phyloP scores from a whole-genome alignment of 2,113 vertebrate genomes.

The Nannobrachium achirus region DNA sequence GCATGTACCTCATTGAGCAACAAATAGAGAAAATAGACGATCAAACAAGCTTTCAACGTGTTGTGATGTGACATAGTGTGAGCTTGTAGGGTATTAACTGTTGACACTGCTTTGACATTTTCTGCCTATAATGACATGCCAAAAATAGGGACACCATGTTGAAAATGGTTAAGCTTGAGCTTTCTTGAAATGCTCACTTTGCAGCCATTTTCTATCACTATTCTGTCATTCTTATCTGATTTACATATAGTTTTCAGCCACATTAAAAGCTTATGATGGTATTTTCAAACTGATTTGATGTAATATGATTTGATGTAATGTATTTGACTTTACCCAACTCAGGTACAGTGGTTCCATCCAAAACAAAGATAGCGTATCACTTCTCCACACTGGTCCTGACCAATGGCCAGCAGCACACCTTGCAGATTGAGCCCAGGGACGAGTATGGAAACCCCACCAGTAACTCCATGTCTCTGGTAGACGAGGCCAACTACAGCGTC shows the following conservation, averaged over 20 bases:
- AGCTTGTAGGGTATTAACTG: too few relatives aligned
- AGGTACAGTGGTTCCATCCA: constrained; percentile 96
- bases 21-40: too few relatives aligned
- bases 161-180: neutral
- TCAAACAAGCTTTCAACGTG: too few relatives aligned
- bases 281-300: too few relatives aligned
- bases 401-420: constrained; percentile 90
- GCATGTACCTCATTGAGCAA: too few relatives aligned
- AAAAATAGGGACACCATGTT: too few relatives aligned
- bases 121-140: too few relatives aligned
- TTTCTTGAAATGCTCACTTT: neutral
- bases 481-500: constrained; percentile 91
- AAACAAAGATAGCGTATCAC: constrained; percentile 97
- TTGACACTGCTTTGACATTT: too few relatives aligned
- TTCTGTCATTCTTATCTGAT: neutral
- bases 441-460: constrained; percentile 97
- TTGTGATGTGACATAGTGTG: too few relatives aligned
- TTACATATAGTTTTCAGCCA: neutral
- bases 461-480: constrained; percentile 89
- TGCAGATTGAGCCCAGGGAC: constrained; percentile 95
- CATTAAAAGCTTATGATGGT: too few relatives aligned
- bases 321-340: constrained; percentile 50
- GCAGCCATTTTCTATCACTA: neutral
- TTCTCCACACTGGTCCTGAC: constrained; percentile 97
- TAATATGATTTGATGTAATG: neutral